Conservation (phyloP, 2,113 vertebrate species). For the Eudorcas thomsonii region DNA sequence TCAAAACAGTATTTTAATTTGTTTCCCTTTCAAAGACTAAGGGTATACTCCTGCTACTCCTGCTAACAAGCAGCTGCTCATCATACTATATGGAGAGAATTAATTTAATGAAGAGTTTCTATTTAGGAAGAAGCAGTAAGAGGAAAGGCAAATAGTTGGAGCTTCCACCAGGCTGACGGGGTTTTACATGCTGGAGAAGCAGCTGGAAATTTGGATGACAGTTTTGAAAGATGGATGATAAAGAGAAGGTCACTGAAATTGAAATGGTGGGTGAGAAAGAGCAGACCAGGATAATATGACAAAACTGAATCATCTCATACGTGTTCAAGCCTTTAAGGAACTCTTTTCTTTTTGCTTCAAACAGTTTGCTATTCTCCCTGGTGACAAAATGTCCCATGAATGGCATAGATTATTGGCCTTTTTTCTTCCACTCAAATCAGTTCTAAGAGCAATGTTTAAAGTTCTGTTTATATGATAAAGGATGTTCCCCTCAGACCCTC, state of each 20-base stretch:
- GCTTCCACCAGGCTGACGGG: neutral
- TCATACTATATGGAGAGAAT: neutral
- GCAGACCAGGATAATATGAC: neutral
- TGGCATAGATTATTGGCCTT: neutral
- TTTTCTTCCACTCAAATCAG: neutral
- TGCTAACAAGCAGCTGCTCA: neutral
- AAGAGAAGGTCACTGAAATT: neutral
- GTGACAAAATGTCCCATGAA: neutral
- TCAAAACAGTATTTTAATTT: neutral
- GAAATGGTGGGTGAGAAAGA: neutral
- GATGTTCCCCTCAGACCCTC: neutral
- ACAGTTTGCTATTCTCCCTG: neutral
- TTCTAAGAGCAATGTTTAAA: constrained; percentile 1
- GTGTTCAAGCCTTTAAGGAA: neutral
- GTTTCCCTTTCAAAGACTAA: neutral
- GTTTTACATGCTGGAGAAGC: neutral
- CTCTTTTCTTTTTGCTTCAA: neutral
- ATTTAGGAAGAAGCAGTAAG: neutral
- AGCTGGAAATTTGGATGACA: neutral
- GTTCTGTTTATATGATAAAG: neutral
- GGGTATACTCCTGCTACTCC: neutral
- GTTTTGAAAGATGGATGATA: neutral
- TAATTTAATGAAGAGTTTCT: neutral
- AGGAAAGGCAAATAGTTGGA: neutral
- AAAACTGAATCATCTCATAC: neutral